Evolutionary conservation across 2,797 vertebrate species (phyloP).

Genomic region (Poeciliopsis gracilis): DNA sequence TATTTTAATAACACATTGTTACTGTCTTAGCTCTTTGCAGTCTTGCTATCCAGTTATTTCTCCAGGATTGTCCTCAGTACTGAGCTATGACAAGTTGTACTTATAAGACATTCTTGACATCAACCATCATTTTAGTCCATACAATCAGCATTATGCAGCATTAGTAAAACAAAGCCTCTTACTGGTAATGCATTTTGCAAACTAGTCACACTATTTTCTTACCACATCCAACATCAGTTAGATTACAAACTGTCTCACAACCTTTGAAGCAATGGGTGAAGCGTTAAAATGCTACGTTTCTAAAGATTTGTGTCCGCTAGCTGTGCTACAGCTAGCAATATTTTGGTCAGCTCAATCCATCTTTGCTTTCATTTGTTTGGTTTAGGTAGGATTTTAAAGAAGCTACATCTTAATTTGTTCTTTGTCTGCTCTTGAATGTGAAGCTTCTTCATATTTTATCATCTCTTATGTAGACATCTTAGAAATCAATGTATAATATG

Average conservation of each 20-base stretch:
- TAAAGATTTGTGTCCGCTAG: not conserved
- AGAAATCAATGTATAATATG: not conserved
- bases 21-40: not conserved
- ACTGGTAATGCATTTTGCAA: not conserved
- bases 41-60: not conserved
- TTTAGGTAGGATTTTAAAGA: not conserved
- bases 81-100: not conserved
- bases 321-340: not conserved
- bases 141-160: not conserved
- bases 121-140: not conserved
- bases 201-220: not conserved
- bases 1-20: not conserved
- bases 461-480: not conserved
- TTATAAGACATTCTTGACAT: not conserved
- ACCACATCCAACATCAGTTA: not conserved
- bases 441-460: not conserved
- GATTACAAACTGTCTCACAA: not conserved
- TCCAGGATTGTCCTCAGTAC: not conserved
- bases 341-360: not conserved
- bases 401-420: not conserved
- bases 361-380: not conserved
- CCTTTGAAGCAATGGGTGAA: not conserved
- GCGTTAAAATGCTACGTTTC: not conserved
- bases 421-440: not conserved
- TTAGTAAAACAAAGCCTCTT: not conserved